Conservation (phyloP, 2,797 vertebrate genomes). For the Erethizon dorsatum region DNA sequence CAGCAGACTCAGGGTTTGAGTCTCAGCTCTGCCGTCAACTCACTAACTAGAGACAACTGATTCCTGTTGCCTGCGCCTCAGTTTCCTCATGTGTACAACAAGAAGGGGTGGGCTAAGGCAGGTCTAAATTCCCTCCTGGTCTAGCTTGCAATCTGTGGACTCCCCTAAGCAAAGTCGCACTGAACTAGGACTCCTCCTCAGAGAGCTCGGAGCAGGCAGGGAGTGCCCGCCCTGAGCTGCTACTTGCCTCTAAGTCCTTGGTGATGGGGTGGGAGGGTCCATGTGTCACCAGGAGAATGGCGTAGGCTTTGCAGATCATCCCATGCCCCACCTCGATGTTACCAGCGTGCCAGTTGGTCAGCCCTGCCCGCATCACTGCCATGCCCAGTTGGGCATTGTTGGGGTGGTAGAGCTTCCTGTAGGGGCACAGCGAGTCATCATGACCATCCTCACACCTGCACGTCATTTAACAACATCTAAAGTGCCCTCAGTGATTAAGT, state of each 20-base stretch:
- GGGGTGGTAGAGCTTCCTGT: conserved; percentile 96
- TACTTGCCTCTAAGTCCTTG: conserved; percentile 95
- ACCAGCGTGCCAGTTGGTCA: conserved; percentile 97
- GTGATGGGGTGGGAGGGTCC: conserved; percentile 96
- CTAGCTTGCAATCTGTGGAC: neutral
- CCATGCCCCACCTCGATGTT: conserved; percentile 94
- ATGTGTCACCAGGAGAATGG: conserved; percentile 95
- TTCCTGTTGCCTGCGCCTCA: neutral
- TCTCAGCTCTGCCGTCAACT: neutral
- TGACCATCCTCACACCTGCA: neutral
- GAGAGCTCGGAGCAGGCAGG: neutral
- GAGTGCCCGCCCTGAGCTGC: neutral
- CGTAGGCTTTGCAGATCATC: conserved; percentile 96
- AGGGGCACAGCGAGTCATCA: conserved; percentile 44
- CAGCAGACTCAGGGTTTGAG: neutral
- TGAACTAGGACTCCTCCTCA: neutral
- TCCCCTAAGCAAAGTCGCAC: neutral
- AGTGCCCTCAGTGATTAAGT: neutral
- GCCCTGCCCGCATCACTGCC: conserved; percentile 95
- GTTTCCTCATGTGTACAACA: neutral
- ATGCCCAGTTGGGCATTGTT: conserved; percentile 96
- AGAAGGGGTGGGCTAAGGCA: neutral
- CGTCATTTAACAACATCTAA: neutral
- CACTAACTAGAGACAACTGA: neutral
- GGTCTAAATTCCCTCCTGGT: neutral